Conservation (phyloP, 2,113 vertebrate species). For the Tychaedon coryphoeus region DNA sequence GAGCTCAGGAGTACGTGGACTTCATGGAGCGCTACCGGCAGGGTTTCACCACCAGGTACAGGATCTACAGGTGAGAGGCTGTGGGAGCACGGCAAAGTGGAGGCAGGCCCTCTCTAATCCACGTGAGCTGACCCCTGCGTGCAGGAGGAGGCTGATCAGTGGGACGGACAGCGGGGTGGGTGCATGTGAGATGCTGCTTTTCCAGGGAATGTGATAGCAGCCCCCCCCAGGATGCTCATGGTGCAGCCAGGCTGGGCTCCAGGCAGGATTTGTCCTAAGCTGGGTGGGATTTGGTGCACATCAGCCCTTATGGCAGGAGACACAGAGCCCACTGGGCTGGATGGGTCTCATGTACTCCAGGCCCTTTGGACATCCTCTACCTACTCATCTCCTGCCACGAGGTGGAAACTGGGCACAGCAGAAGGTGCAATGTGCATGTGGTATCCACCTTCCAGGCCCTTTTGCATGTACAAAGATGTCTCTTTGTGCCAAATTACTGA, state of each 20-base stretch:
- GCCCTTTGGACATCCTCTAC: background rate
- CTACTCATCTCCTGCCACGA: background rate
- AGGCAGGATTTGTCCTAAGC: background rate
- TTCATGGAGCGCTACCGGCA: slow-evolving; percentile 94
- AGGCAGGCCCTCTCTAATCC: background rate
- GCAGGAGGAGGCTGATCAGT: accelerated
- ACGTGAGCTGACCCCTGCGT: accelerated
- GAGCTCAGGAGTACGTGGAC: slow-evolving; percentile 91
- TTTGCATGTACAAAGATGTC: background rate
- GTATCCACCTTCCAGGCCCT: background rate
- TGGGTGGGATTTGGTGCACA: background rate
- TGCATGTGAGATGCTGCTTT: background rate
- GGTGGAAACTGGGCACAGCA: background rate
- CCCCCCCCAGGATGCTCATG: accelerated
- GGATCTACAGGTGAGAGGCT: slow-evolving; percentile 92
- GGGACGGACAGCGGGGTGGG: background rate
- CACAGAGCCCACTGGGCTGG: background rate
- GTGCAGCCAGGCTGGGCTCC: background rate
- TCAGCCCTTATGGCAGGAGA: background rate
- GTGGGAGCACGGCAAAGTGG: accelerated
- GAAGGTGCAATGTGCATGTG: background rate
- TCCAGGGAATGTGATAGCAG: background rate
- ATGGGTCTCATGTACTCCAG: background rate
- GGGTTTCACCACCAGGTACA: slow-evolving; percentile 96
- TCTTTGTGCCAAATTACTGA: background rate